These are phyloP conservation scores for Lepidurus arcticus DNA, from an alignment of 1,140 invertebrate species.

Conservation along the genomic window DNA sequence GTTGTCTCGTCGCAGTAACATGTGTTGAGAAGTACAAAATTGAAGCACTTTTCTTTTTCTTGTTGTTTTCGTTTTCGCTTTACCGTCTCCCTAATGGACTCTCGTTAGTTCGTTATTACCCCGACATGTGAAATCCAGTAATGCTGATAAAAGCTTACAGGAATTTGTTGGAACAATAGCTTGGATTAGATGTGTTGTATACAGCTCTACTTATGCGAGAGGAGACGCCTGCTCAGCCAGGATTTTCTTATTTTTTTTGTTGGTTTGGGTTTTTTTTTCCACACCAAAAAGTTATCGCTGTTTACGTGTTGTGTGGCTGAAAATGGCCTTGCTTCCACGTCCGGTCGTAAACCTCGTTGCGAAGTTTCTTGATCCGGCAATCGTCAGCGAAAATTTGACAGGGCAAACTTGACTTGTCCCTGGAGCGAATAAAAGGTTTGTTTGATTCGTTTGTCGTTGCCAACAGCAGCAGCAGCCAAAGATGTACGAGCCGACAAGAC, in stretches of 20 bases:
- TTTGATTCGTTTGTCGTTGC: not conserved
- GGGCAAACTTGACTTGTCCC: not conserved
- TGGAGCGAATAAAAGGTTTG: not conserved
- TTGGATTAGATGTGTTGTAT: too few species aligned
- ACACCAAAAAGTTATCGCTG: not conserved
- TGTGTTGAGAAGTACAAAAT: not conserved
- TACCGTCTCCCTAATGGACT: not conserved
- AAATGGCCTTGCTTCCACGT: not conserved
- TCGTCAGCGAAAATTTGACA: not conserved
- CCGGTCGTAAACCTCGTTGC: not conserved
- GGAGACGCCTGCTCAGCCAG: not conserved
- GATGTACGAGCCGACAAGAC: not conserved
- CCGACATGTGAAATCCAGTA: too few species aligned
- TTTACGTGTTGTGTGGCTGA: conserved; percentile 1
- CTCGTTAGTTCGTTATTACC: not conserved
- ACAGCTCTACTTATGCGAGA: not conserved
- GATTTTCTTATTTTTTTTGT: not conserved
- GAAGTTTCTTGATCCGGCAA: not conserved
- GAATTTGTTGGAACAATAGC: too few species aligned
- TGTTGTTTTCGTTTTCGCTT: not conserved
- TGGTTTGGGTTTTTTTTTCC: not conserved
- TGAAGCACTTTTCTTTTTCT: not conserved
- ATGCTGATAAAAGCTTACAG: too few species aligned
- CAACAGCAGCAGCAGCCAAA: not conserved
- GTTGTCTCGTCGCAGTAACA: not conserved